Conservation (phyloP, 2,888 invertebrate genomes). For the Latrodectus hesperus region DNA sequence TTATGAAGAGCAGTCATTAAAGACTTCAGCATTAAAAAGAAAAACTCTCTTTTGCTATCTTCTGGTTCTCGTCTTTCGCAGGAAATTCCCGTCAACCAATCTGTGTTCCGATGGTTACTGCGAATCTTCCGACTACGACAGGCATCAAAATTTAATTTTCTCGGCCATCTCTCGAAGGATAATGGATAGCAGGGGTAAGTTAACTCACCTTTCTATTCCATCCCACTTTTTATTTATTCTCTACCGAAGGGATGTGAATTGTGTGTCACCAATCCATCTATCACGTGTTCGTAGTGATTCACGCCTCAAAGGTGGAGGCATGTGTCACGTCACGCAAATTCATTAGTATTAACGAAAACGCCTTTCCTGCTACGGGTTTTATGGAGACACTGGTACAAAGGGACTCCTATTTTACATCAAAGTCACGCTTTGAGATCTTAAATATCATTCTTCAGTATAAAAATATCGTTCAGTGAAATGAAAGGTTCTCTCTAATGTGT, state of each 20-base stretch:
- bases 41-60: slow-evolving; percentile 18
- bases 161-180: slow-evolving; percentile 19
- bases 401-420: slow-evolving; percentile 35
- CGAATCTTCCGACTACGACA: slow-evolving; percentile 39
- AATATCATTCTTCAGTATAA: slow-evolving; percentile 18
- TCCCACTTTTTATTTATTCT: slow-evolving; percentile 28
- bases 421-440: slow-evolving; percentile 31
- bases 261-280: slow-evolving; percentile 63
- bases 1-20: no score
- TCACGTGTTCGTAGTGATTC: slow-evolving; percentile 56
- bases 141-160: slow-evolving; percentile 61
- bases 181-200: slow-evolving; percentile 43
- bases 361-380: slow-evolving; percentile 51
- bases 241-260: slow-evolving; percentile 12
- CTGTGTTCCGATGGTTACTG: slow-evolving; percentile 24
- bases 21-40: background rate
- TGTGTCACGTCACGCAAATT: slow-evolving; percentile 57
- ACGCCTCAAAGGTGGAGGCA: slow-evolving; percentile 62
- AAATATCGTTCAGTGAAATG: slow-evolving; percentile 21
- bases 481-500: background rate
- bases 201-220: slow-evolving; percentile 29
- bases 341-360: slow-evolving; percentile 58
- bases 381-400: slow-evolving; percentile 14
- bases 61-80: slow-evolving; percentile 24
- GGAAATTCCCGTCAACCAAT: slow-evolving; percentile 44